Conservation (phyloP, 2,113 vertebrate genomes). For the Mirounga angustirostris region DNA sequence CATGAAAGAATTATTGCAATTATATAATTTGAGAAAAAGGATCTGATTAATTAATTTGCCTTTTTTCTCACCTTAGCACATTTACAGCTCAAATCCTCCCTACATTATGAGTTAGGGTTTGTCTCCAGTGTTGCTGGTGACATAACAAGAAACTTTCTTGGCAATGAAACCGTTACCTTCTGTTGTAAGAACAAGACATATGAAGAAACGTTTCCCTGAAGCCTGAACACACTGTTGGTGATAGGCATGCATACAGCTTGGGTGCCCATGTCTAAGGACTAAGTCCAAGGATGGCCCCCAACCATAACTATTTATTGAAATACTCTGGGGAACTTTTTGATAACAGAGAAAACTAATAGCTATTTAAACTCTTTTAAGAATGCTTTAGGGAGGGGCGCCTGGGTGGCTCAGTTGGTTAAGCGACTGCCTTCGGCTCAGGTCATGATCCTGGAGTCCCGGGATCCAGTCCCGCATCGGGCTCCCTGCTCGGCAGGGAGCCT, state of each 20-base stretch:
- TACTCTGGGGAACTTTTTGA: background rate
- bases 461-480: too few species aligned
- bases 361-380: background rate
- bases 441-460: too few species aligned
- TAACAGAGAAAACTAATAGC: background rate
- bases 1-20: slow-evolving; percentile 15
- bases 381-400: background rate
- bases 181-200: background rate
- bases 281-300: background rate
- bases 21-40: background rate
- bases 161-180: background rate
- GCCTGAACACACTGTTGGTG: background rate
- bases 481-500: too few species aligned
- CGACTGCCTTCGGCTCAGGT: too few species aligned
- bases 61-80: background rate
- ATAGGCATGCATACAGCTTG: background rate
- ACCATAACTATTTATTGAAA: background rate
- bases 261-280: background rate
- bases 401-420: background rate
- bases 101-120: background rate
- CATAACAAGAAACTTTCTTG: background rate
- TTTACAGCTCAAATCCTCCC: background rate
- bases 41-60: background rate
- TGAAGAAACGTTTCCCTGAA: background rate
- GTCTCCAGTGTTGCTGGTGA: background rate